A percentile compares a stretch with the other conserved stretches of the same genome.
These are phyloP conservation scores for Tipula confusa DNA, from an alignment of 2,888 invertebrate genomes.

Conservation along the genomic window DNA sequence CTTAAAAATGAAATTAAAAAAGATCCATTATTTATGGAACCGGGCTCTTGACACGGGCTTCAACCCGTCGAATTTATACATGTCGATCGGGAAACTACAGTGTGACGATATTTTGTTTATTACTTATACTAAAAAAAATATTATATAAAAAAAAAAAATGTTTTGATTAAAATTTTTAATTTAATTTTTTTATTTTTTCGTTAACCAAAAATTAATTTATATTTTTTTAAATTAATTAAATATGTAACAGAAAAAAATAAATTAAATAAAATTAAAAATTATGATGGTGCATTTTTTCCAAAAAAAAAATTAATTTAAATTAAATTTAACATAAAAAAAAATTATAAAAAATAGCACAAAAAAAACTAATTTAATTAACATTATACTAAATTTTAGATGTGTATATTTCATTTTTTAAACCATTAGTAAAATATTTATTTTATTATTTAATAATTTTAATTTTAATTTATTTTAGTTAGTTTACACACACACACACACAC, in stretches of 20 bases:
- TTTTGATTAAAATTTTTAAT: not conserved
- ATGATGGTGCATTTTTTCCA: slow-evolving; percentile 26
- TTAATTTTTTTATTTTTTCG: not conserved
- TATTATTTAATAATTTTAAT: not conserved
- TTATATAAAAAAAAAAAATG: not conserved
- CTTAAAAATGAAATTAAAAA: slow-evolving; percentile 61
- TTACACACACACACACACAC: not conserved
- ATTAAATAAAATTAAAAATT: not conserved
- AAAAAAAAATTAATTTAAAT: not conserved
- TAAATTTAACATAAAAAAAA: not conserved
- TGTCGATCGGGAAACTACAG: slow-evolving; percentile 89
- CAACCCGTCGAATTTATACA: slow-evolving; percentile 90
- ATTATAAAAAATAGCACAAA: not conserved
- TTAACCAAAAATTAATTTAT: not conserved
- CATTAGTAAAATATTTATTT: too few species aligned
- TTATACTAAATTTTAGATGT: not conserved
- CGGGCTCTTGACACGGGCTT: slow-evolving; percentile 81
- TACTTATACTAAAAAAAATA: not conserved
- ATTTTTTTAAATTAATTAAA: not conserved
- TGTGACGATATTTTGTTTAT: slow-evolving; percentile 56
- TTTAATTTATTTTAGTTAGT: not conserved
- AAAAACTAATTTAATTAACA: too few species aligned
- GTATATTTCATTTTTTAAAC: not conserved
- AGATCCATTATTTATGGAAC: slow-evolving; percentile 50
- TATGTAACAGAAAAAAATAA: not conserved